Evolutionary conservation across 2,888 invertebrate species (phyloP).

Genomic region (Idaea dimidiata): DNA sequence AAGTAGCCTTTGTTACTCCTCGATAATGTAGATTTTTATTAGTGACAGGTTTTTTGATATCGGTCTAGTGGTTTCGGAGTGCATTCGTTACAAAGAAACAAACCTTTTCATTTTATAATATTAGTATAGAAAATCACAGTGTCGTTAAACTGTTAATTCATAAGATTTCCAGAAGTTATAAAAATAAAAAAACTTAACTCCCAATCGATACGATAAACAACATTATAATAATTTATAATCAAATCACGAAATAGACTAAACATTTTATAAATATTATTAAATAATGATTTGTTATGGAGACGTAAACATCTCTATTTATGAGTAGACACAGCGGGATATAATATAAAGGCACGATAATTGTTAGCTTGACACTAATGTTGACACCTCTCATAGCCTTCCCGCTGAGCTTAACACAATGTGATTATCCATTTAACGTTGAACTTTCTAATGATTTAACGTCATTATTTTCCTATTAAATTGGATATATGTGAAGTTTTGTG

Average conservation of each 20-base stretch:
- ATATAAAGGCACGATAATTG: constrained; percentile 22
- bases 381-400: constrained; percentile 21
- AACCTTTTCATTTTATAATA: no score
- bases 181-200: background rate
- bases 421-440: background rate
- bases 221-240: background rate
- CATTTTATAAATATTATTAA: constrained; percentile 14
- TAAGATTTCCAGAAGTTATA: no score
- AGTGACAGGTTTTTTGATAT: no score
- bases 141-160: no score
- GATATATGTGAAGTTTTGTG: no score
- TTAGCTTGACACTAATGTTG: constrained; percentile 14
- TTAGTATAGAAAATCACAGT: no score
- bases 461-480: background rate
- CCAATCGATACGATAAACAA: background rate
- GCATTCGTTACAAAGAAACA: no score
- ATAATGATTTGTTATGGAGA: constrained; percentile 15
- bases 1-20: no score
- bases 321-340: constrained; percentile 22
- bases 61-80: no score
- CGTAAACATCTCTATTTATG: constrained; percentile 22
- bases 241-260: background rate
- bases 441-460: constrained; percentile 4
- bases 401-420: background rate
- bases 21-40: no score